Percentiles rank a stretch among this genome's conserved stretches.
Evolutionary conservation across 2,113 vertebrate genomes (phyloP).

Genomic region (Carlito syrichta): DNA sequence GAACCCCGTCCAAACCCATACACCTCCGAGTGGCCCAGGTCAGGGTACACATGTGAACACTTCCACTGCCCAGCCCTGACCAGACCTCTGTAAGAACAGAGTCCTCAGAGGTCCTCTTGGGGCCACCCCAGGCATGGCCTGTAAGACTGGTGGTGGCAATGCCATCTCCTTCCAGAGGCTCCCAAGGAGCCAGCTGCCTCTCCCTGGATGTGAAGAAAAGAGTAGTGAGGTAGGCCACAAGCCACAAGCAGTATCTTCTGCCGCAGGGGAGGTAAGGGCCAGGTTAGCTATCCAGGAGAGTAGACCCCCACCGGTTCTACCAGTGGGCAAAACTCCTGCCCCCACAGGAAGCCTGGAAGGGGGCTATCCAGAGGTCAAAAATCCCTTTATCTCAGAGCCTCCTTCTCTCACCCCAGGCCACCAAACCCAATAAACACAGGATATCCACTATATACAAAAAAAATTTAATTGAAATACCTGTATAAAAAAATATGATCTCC

Average conservation of each 20-base stretch:
- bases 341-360: accelerated
- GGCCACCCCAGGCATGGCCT: background rate
- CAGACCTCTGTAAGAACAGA: too few relatives aligned
- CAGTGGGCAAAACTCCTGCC: accelerated
- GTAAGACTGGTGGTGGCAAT: accelerated
- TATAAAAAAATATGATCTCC: slow-evolving; percentile 98
- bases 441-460: slow-evolving; percentile 89
- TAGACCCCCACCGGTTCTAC: accelerated
- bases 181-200: background rate
- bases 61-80: background rate
- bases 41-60: background rate
- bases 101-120: background rate
- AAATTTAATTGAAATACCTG: slow-evolving; percentile 97
- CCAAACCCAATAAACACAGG: background rate
- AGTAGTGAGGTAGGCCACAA: too few relatives aligned
- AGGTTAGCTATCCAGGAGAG: background rate
- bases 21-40: too few relatives aligned
- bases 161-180: background rate
- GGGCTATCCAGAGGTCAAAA: background rate
- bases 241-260: accelerated
- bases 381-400: too few relatives aligned
- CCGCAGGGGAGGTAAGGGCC: background rate
- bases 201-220: background rate
- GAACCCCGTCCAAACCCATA: accelerated
- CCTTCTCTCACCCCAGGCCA: too few relatives aligned